Percentiles rank a stretch among this genome's conserved stretches.
phyloP scores from a whole-genome alignment of 2,113 vertebrate species.

The Mus spicilegus region DNA sequence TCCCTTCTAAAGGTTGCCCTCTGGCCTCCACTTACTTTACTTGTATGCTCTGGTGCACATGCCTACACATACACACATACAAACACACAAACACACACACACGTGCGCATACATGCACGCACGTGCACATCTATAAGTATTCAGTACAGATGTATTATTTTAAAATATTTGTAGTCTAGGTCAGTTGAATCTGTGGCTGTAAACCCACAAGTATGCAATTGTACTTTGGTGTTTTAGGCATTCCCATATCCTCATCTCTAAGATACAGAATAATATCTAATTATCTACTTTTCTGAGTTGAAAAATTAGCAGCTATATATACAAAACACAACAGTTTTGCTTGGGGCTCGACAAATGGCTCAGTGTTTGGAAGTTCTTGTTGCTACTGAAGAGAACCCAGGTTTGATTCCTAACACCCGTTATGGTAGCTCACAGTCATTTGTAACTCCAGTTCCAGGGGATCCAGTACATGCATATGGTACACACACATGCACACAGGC shows the following conservation, averaged over 20 bases:
- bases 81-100: background rate
- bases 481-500: background rate
- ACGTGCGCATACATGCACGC: background rate
- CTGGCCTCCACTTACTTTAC: background rate
- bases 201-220: background rate
- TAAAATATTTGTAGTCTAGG: background rate
- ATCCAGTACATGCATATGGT: background rate
- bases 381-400: background rate
- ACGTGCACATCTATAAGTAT: background rate
- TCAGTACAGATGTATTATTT: background rate
- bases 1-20: background rate
- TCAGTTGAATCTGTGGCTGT: background rate
- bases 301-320: conserved; percentile 33
- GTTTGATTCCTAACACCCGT: background rate
- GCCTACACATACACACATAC: background rate
- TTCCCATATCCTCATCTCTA: background rate
- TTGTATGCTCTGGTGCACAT: background rate
- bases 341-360: background rate
- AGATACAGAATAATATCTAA: background rate
- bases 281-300: background rate
- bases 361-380: background rate
- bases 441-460: background rate
- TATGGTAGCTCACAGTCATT: background rate
- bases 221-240: background rate
- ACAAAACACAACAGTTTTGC: background rate